Base-by-base conservation (phyloP, 2,113 vertebrate genomes). In the Pelmatolapia mariae region DNA sequence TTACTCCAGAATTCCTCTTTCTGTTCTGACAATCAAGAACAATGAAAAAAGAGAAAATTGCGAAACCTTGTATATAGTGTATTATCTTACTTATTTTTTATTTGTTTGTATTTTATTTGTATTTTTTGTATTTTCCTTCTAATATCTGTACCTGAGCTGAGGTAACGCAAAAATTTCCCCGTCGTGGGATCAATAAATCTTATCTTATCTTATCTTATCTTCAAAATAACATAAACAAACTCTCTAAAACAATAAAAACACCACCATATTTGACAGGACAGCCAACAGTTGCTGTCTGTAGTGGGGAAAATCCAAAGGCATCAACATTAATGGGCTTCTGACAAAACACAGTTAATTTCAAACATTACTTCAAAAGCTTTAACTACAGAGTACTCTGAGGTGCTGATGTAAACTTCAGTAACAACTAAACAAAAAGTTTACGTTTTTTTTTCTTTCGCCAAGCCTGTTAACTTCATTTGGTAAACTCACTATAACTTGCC, bases 371-470 rank as follows among this genome's bases (percentile, higher is more conserved):
- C 33, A 40, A 68, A 15, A 10, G 8, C 40, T 73, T 40, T 68
- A 68, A 24, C 19, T 40, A 22, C 63, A 15, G 36, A 15, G 63
- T 45, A 26, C 5, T 73, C 8, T 24, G 38, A 71, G 66, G 22
- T 10, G 38, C 38, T 73, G 38, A 26, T 73, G 66, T 45, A 43
- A 73, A 26, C 22, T 45, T 24, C 13, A 73, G 13, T 24, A 43
- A 73, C 13, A 73, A 73, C 36, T 45, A 45, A 73, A 73, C 12
- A 43, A 71, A 71, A 43, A 71, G 8, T 68, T n/a, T 8, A 68
- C 12, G 2, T 10, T 8, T 2, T 3, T 63, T 63, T 53, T 12
- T 61, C 12, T 19, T 1, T 0, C 18, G 0, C 7, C 63, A 71
- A 43, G n/a, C 13, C 66, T 43, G n/a, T 71, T 24, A 24, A 45